These are phyloP conservation scores for Lithobates pipiens DNA, from an alignment of 2,797 vertebrate genomes.

Conservation along the genomic window DNA sequence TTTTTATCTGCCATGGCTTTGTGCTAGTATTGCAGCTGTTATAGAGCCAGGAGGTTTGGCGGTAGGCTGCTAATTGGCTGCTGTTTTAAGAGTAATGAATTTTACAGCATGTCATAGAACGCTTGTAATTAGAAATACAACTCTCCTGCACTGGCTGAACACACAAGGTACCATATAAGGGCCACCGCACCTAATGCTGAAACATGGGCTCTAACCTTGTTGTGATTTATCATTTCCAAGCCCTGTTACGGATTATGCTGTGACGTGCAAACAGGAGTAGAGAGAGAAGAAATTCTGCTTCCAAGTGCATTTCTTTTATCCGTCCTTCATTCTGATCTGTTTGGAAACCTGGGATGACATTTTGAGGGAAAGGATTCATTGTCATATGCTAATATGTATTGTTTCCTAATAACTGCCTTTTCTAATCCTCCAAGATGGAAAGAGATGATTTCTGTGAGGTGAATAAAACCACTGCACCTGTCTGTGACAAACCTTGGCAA, in stretches of 20 bases:
- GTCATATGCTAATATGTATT: not conserved
- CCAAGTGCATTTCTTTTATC: not conserved
- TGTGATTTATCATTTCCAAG: not conserved
- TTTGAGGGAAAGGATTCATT: not conserved
- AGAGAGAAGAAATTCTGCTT: not conserved
- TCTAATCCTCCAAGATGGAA: not conserved
- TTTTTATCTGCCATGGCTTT: slow-evolving; percentile 16
- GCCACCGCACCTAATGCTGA: slow-evolving; percentile 10
- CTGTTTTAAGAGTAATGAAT: slow-evolving; percentile 50
- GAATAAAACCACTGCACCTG: not conserved
- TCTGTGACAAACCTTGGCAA: not conserved
- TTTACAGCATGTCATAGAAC: slow-evolving; percentile 48
- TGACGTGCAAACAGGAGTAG: not conserved
- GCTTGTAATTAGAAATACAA: slow-evolving; percentile 50
- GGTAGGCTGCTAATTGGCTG: slow-evolving; percentile 56
- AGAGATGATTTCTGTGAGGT: not conserved
- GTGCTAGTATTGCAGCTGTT: slow-evolving; percentile 48
- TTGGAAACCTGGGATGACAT: not conserved
- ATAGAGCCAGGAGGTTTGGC: slow-evolving; percentile 27
- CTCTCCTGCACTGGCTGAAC: not conserved
- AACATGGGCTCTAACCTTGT: not conserved
- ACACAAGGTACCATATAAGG: not conserved
- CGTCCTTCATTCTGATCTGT: not conserved
- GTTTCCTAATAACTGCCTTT: not conserved
- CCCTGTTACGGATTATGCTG: not conserved